Conservation (phyloP, 2,797 vertebrate genomes). For the Basileuterus tristriatus region DNA sequence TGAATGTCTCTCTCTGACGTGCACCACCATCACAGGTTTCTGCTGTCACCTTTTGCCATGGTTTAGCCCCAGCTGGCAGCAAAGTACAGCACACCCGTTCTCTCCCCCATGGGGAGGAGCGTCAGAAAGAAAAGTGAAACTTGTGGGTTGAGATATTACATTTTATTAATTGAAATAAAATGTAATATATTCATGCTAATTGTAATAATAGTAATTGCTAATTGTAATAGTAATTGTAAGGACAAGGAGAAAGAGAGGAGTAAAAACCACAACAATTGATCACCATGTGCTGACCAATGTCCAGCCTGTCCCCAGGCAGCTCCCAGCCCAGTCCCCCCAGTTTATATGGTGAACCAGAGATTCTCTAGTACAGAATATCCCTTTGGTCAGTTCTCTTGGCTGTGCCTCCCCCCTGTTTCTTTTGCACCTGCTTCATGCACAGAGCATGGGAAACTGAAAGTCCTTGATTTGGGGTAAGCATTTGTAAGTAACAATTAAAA, state of each 20-base stretch:
- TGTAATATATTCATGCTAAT: neutral
- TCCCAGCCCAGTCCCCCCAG: neutral
- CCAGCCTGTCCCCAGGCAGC: neutral
- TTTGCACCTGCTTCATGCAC: neutral
- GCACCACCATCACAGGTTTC: neutral
- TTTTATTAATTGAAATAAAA: neutral
- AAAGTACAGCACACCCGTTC: neutral
- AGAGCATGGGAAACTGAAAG: neutral
- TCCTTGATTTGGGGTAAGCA: neutral
- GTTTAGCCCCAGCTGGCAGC: neutral
- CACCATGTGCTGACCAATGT: neutral
- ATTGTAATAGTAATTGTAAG: neutral
- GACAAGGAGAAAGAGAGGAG: neutral
- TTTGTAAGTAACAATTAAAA: neutral
- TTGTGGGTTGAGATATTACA: neutral
- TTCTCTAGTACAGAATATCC: neutral
- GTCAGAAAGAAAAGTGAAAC: neutral
- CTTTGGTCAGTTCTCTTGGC: neutral
- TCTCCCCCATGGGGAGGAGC: neutral
- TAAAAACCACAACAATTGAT: neutral
- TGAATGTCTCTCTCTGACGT: neutral
- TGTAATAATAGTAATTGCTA: neutral
- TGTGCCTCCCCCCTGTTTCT: neutral
- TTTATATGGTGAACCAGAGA: neutral
- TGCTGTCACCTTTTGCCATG: neutral